Base-by-base conservation (phyloP, 2,797 vertebrate species). In the Cyclopterus lumpus region DNA sequence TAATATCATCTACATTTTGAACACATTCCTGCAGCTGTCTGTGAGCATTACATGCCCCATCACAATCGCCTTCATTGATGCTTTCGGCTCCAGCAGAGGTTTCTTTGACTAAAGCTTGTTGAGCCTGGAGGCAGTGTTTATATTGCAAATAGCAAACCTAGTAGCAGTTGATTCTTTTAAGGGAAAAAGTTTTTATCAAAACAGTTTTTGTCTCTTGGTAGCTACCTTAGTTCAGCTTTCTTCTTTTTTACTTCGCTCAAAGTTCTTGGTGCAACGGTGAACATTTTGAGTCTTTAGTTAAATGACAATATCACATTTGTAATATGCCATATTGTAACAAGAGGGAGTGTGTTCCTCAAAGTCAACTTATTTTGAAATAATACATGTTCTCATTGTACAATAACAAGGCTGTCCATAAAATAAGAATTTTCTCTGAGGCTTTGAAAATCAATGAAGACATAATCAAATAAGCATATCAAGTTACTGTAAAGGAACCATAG, bases 51-150 rank as follows among this genome's bases (percentile, higher is more conserved):
- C 36, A 71, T 28, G 53, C 46, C 81, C 75, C 79, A 82, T 73
- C 67, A 82, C 61, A 79, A 46, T 83, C 68, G 48, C 57, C 65
- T 70, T 82, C 61, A 83, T 46, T 75, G 79, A 76, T 67, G 75
- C 70, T 55, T 66, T 77, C 11, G 32, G 75, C 81, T 83, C 48
- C 69, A 40, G 77, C 42, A 8, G 55, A 77, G 53, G 46, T 64
- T 73, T 70, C 77, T 77, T 84, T 87, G 40, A 84, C 65, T 51
- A 1, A 26, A 79, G 59, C 57, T 22, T 77, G 83, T 81, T 81
- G 73, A 83, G 86, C 85, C 87, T 86, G 3, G 38, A 86, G 83
- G 84, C 76, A 70, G 64, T 73, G 73, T 87, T 86, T 81, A 88
- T 86, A 91, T 89, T 88, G 70, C 80, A 88, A 61, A 49, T 36